Percentiles rank a stretch among this genome's conserved stretches.
Conservation (phyloP, 2,888 invertebrate genomes). For the Schrankia costaestrigalis region DNA sequence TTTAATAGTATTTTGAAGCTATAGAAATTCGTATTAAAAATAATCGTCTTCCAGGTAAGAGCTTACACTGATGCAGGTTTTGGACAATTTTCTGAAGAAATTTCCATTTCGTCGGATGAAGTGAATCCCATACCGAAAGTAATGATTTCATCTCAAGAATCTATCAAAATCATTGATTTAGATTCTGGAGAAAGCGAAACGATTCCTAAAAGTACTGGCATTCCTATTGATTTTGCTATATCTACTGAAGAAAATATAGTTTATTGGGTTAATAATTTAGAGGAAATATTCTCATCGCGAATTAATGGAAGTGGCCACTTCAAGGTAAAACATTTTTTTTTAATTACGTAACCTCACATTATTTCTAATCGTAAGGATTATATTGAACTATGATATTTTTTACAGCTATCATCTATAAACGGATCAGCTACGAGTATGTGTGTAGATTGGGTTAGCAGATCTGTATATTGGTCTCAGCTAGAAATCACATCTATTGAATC, state of each 20-base stretch:
- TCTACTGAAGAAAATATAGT: constrained; percentile 86
- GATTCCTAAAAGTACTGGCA: constrained; percentile 82
- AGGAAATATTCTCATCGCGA: constrained; percentile 84
- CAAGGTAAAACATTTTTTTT: constrained; percentile 46
- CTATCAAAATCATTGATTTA: constrained; percentile 87
- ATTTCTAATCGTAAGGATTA: not conserved
- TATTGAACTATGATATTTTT: not conserved
- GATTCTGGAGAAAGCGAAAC: constrained; percentile 84
- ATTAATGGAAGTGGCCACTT: constrained; percentile 77
- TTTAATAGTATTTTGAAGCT: too few species aligned
- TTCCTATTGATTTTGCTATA: constrained; percentile 85
- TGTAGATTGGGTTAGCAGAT: constrained; percentile 93
- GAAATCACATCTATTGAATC: constrained; percentile 65
- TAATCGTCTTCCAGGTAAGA: too few species aligned
- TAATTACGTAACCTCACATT: not conserved
- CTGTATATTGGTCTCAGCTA: constrained; percentile 90
- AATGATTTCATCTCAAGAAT: constrained; percentile 86
- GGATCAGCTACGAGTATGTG: constrained; percentile 83
- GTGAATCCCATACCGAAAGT: constrained; percentile 90
- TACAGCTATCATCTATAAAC: constrained; percentile 67
- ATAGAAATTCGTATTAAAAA: too few species aligned
- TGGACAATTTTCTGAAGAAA: constrained; percentile 84
- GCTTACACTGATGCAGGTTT: constrained; percentile 90
- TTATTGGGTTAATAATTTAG: constrained; percentile 91
- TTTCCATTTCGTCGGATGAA: constrained; percentile 82